Base-by-base conservation (phyloP, 2,888 invertebrate genomes). In the Laspeyria flexula region DNA sequence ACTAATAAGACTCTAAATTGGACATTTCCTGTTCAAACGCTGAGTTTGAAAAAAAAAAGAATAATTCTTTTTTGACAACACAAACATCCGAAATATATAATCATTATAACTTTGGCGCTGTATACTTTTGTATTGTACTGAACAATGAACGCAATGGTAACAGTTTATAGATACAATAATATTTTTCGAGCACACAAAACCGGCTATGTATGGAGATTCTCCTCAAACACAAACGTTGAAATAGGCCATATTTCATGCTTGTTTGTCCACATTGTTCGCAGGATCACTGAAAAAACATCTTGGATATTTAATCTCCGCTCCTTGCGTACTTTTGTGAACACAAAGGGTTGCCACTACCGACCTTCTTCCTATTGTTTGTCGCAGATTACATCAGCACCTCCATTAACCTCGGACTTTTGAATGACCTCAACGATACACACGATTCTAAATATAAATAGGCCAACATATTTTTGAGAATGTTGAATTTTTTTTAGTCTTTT, bases 371-470 rank as follows among this genome's bases (percentile, higher is more conserved):
- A 66, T 71, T 71, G 71, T 75, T 70, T 61, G 49, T 55, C 46
- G 52, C 58, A 70, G 75, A 75, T 78, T 73, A 73, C 61, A 65
- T 67, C 71, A 55, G 63, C 48, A 53, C 61, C 62, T 71, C 66
- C 69, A 73, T 75, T 70, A 25, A 25, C 25, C 61, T 67, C 60
- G 59, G 60, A 58, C 64, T 62, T 70, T 70, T 61, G 52, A 60
- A 47, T 47, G 44, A 42, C 55, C 40, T 46, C 39, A 18, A 18
- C 35, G 27, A 40, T 27, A 29, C 11, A 27, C 27, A n/a, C 10
- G 15, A n/a, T 5, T 13, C 1, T 25, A 25, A 7, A 4, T 25
- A 25, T 25, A 25, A 25, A 25, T 18, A 18, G 5, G 18, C 3
- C 2, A 18, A 18, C 18, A 18, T 25, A 21, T 25, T 6, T 25